Evolutionary conservation across 2,797 vertebrate genomes (phyloP).

Genomic region (Furcifer pardalis): DNA sequence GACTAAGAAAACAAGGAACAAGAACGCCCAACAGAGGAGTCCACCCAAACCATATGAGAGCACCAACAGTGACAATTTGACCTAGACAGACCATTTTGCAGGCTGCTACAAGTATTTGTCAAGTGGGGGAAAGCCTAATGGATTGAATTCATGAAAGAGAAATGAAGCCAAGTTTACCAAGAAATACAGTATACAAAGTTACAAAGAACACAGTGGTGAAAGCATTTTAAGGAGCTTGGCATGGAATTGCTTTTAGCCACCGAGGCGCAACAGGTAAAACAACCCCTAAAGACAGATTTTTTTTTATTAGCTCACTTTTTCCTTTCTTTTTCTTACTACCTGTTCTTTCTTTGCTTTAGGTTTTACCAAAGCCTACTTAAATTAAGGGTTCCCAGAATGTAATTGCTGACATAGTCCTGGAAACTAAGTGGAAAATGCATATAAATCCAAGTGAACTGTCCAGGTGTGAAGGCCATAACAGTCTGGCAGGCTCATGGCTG

Average conservation of each 20-base stretch:
- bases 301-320: not conserved
- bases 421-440: not conserved
- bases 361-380: not conserved
- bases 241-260: constrained; percentile 11
- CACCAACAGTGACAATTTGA: constrained; percentile 1
- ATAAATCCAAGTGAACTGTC: not conserved
- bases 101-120: not conserved
- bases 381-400: constrained; percentile 9
- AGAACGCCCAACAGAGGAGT: constrained; percentile 8
- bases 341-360: not conserved
- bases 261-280: rapidly evolving
- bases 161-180: constrained; percentile 20
- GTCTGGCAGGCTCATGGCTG: not conserved
- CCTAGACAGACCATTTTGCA: constrained; percentile 7
- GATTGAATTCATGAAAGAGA: constrained; percentile 44
- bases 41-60: not conserved
- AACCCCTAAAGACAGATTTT: rapidly evolving
- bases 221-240: not conserved
- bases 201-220: constrained; percentile 28
- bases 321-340: not conserved
- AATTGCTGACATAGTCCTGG: constrained; percentile 24
- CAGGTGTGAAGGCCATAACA: not conserved
- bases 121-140: constrained; percentile 12
- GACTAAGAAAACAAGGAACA: constrained; percentile 25
- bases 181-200: constrained; percentile 46